These are phyloP conservation scores for Heterodera filipjevi DNA, from an alignment of 2,888 invertebrate genomes.

Conservation along the genomic window DNA sequence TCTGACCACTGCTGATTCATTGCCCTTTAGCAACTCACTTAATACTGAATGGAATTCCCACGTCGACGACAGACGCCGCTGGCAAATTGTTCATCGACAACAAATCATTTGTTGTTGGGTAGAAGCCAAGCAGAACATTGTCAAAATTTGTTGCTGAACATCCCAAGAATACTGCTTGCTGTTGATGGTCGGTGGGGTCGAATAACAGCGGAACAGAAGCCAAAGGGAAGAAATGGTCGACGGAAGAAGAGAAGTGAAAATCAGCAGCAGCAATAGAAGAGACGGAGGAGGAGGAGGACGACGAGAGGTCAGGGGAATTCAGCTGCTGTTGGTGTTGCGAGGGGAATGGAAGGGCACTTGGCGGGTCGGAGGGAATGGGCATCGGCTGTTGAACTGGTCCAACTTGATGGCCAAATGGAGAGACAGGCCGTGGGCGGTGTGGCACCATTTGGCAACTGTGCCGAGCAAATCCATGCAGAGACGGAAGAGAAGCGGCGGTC, in stretches of 20 bases:
- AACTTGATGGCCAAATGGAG: background rate
- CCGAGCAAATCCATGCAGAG: background rate
- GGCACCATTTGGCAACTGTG: background rate
- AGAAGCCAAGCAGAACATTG: background rate
- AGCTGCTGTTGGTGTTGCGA: background rate
- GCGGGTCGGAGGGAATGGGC: background rate
- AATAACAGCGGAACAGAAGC: background rate
- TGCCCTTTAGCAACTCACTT: background rate
- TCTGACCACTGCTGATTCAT: background rate
- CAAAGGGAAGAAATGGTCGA: background rate
- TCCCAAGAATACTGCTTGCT: background rate
- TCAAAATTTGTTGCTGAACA: background rate
- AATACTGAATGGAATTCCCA: background rate
- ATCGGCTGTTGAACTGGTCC: background rate
- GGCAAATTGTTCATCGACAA: background rate
- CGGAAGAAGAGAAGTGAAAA: background rate
- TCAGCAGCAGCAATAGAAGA: background rate
- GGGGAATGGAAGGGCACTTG: background rate
- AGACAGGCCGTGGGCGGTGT: background rate
- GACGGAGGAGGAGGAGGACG: background rate
- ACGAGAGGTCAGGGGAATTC: background rate
- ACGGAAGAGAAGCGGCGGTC: background rate
- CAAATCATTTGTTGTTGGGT: background rate
- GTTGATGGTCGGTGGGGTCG: background rate
- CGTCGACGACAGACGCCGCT: background rate